phyloP scores from a whole-genome alignment of 2,888 invertebrate species.

The Cataglyphis altisquamis region DNA sequence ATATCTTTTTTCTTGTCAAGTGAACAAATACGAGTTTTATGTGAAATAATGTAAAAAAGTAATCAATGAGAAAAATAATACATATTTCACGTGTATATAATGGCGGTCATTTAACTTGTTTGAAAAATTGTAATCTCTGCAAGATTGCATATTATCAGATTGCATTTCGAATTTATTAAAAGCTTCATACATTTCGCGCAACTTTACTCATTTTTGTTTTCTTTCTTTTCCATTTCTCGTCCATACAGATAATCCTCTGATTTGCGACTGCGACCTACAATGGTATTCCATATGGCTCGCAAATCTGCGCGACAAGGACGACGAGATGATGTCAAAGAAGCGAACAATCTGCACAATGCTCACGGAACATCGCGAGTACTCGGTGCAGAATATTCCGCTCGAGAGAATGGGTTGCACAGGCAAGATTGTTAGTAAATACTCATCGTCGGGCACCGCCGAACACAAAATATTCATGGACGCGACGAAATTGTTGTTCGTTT shows the following conservation, averaged over 20 bases:
- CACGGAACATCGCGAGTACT: slow-evolving; percentile 93
- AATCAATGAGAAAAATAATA: neutral
- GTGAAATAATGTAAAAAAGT: neutral
- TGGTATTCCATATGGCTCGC: slow-evolving; percentile 95
- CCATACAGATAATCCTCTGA: slow-evolving; percentile 93
- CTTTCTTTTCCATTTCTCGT: slow-evolving; percentile 9
- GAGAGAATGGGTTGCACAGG: slow-evolving; percentile 94
- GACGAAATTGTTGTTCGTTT: slow-evolving; percentile 46
- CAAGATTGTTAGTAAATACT: slow-evolving; percentile 86
- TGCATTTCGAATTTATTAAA: neutral
- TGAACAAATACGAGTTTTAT: neutral
- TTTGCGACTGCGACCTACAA: slow-evolving; percentile 94
- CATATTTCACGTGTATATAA: neutral
- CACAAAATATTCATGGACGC: slow-evolving; percentile 42
- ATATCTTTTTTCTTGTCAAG: neutral
- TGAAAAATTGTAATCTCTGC: neutral
- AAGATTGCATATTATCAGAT: neutral
- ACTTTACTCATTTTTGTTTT: neutral
- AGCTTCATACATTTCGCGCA: neutral
- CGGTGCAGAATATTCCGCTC: slow-evolving; percentile 93
- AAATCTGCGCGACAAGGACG: slow-evolving; percentile 93
- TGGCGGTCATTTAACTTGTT: neutral
- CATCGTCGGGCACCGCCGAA: slow-evolving; percentile 52
- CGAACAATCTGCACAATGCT: slow-evolving; percentile 94
- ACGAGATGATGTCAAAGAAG: slow-evolving; percentile 96